These are phyloP conservation scores for Mus musculus DNA, from an alignment of 2,113 vertebrate genomes.

Conservation along the genomic window DNA sequence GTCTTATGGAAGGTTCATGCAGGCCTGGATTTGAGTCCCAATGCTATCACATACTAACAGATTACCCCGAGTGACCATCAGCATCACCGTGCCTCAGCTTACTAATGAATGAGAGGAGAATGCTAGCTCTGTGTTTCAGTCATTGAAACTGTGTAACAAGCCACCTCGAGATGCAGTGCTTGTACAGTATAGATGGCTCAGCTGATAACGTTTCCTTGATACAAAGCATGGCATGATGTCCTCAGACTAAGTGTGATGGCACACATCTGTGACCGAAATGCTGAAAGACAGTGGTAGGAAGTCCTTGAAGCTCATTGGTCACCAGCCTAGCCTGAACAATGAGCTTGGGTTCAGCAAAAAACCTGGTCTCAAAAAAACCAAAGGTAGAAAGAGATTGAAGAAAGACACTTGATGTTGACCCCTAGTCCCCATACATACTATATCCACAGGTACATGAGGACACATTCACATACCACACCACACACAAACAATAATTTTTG, in stretches of 20 bases:
- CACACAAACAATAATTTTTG: not conserved
- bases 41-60: rapidly evolving
- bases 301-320: not conserved
- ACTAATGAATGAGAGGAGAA: not conserved
- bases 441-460: not conserved
- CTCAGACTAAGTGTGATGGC: no score
- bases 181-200: not conserved
- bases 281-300: not conserved
- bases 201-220: not conserved
- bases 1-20: rapidly evolving
- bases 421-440: not conserved
- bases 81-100: not conserved
- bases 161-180: not conserved
- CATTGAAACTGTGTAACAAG: not conserved
- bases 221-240: not conserved
- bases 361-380: not conserved
- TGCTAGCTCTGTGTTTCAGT: not conserved
- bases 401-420: not conserved
- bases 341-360: not conserved
- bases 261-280: no score
- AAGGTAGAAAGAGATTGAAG: not conserved
- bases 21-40: not conserved
- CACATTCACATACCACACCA: not conserved
- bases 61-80: not conserved
- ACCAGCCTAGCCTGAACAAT: not conserved